These are phyloP conservation scores for Protonemura montana DNA, from an alignment of 2,888 invertebrate genomes.

Conservation along the genomic window DNA sequence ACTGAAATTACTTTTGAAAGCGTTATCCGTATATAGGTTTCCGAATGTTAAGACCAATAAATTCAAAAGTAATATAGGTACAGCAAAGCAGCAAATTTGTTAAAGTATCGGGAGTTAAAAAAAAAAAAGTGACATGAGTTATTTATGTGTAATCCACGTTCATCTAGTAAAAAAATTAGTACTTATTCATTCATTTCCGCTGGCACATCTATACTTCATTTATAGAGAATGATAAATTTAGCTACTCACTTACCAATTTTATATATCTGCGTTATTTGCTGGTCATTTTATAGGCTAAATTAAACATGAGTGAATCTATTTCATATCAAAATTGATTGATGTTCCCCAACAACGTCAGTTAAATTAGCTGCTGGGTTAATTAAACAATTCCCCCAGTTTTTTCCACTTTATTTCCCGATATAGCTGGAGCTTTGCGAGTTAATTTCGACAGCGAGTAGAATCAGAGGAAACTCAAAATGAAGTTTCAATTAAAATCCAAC, in stretches of 20 bases:
- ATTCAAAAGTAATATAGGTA: background rate
- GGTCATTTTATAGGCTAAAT: background rate
- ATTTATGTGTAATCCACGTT: background rate
- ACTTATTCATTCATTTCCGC: background rate
- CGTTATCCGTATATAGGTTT: background rate
- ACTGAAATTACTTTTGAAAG: background rate
- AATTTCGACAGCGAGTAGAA: background rate
- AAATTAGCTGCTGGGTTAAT: background rate
- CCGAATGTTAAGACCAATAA: background rate
- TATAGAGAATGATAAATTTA: background rate
- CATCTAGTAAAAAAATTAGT: background rate
- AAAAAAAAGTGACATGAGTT: background rate
- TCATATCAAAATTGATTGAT: slow-evolving; percentile 4
- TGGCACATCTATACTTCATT: background rate
- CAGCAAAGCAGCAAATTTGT: background rate
- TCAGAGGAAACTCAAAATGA: background rate
- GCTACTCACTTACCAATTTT: background rate
- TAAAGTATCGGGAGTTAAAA: background rate
- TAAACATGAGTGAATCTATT: background rate
- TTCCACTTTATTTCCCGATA: background rate
- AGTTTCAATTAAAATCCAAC: background rate
- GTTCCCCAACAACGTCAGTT: background rate
- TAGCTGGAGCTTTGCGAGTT: background rate
- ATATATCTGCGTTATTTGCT: background rate
- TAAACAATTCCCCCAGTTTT: background rate